Percentiles rank a stretch among this genome's conserved stretches.
Evolutionary conservation across 2,888 invertebrate species (phyloP).

Genomic region (Microchrysa polita): DNA sequence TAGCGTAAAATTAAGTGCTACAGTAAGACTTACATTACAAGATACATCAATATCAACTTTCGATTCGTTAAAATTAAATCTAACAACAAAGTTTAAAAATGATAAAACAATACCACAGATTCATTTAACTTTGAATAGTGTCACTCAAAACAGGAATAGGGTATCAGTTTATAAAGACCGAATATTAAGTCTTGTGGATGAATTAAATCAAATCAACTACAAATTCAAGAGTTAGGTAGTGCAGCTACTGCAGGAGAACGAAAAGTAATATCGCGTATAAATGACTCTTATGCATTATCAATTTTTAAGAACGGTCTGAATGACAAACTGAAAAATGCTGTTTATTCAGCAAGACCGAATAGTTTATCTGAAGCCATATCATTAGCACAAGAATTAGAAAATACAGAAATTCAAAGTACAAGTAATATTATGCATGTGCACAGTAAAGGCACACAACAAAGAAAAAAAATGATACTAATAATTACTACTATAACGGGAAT

Average conservation of each 20-base stretch:
- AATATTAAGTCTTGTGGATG: not conserved
- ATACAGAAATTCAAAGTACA: too few relatives aligned
- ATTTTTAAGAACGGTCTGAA: constrained; percentile 9
- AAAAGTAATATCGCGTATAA: not conserved
- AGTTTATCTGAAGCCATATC: not conserved
- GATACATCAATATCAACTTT: too few relatives aligned
- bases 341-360: not conserved
- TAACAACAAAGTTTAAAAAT: not conserved
- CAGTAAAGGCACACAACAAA: not conserved
- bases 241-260: not conserved
- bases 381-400: not conserved
- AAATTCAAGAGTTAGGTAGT: not conserved
- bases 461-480: too few relatives aligned
- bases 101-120: not conserved
- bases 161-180: not conserved
- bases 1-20: not conserved
- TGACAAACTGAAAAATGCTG: not conserved
- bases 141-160: not conserved
- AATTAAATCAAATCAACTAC: not conserved
- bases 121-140: not conserved
- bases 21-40: too few relatives aligned
- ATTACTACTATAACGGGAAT: too few relatives aligned
- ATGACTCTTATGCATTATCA: constrained; percentile 1
- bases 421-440: too few relatives aligned
- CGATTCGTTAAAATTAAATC: too few relatives aligned